Evolutionary conservation across 2,797 vertebrate genomes (phyloP).

Genomic region (Balearica regulorum): DNA sequence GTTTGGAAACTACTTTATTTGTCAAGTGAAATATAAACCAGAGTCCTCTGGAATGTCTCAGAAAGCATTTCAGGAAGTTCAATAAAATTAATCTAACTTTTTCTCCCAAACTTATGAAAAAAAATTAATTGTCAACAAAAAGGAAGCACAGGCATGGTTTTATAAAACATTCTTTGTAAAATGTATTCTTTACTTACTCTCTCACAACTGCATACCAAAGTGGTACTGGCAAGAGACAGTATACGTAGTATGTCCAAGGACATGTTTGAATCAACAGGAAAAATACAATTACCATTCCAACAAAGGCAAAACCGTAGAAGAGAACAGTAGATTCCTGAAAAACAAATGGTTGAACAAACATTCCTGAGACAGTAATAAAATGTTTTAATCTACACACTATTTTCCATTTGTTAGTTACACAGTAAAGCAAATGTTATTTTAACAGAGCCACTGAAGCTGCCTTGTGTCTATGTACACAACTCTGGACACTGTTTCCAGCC

Average conservation of each 20-base stretch:
- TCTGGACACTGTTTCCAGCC: neutral
- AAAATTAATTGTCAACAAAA: neutral
- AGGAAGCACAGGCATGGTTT: neutral
- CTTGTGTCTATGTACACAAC: neutral
- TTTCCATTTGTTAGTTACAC: neutral
- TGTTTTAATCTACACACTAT: neutral
- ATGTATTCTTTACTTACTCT: constrained; percentile 83
- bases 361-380: neutral
- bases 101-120: neutral
- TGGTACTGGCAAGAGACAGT: constrained; percentile 89
- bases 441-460: neutral
- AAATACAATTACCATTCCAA: constrained; percentile 74
- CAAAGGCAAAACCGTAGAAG: constrained; percentile 67
- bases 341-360: constrained; percentile 50
- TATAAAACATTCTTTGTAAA: neutral
- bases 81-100: neutral
- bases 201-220: constrained; percentile 90
- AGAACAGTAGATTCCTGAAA: constrained; percentile 69
- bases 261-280: constrained; percentile 89
- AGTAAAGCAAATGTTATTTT: neutral
- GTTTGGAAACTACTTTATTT: neutral
- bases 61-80: neutral
- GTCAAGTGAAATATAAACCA: neutral
- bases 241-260: constrained; percentile 91
- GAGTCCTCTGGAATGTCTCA: neutral